Conservation (phyloP, 2,797 vertebrate genomes). For the Malacoraja senta region DNA sequence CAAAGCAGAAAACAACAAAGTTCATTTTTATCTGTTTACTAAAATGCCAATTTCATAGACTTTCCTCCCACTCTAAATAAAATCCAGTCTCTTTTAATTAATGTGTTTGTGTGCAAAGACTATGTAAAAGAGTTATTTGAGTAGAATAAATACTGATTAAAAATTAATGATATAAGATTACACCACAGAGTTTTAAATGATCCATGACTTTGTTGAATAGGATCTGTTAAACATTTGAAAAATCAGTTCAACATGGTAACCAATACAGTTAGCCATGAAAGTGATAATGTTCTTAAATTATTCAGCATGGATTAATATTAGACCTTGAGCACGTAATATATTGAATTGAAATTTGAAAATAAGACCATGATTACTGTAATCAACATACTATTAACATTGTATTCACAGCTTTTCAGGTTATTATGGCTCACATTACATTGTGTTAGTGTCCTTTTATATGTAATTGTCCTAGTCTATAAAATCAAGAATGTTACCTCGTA, state of each 20-base stretch:
- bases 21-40: background rate
- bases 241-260: background rate
- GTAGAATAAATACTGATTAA: background rate
- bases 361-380: constrained; percentile 12
- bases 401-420: background rate
- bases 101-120: background rate
- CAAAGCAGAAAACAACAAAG: background rate
- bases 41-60: background rate
- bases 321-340: background rate
- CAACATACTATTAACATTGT: background rate
- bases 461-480: background rate
- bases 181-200: background rate
- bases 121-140: background rate
- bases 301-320: background rate
- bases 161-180: constrained; percentile 6
- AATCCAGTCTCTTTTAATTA: background rate
- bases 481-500: background rate
- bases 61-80: background rate
- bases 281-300: background rate
- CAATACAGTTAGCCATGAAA: background rate
- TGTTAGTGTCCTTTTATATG: background rate
- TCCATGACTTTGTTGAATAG: background rate
- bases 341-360: background rate
- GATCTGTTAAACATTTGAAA: background rate
- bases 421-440: too few species aligned